phyloP scores from a whole-genome alignment of 2,888 invertebrate species.

The Mactromeris polynyma region DNA sequence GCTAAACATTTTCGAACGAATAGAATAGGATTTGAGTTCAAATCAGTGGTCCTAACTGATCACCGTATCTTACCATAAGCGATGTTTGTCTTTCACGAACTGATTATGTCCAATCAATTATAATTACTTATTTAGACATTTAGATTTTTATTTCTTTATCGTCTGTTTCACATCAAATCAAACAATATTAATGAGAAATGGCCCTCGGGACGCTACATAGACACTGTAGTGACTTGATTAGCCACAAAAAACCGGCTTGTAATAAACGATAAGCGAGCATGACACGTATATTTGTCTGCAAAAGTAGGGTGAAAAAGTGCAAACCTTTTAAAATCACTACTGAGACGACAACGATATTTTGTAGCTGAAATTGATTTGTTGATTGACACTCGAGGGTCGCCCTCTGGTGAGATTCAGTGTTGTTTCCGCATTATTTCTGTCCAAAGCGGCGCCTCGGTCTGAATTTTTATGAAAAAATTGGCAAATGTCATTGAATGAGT shows the following conservation, averaged over 20 bases:
- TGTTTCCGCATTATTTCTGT: constrained; percentile 57
- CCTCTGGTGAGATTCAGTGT: constrained; percentile 46
- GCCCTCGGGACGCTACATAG: constrained; percentile 28
- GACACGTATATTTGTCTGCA: constrained; percentile 44
- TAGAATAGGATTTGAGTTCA: too few relatives aligned
- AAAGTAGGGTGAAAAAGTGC: constrained; percentile 41
- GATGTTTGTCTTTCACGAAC: not conserved
- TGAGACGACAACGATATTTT: constrained; percentile 47
- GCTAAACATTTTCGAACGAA: too few relatives aligned
- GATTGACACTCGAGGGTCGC: constrained; percentile 54
- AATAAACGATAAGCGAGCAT: constrained; percentile 37
- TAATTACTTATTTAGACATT: constrained; percentile 11
- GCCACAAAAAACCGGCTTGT: constrained; percentile 36
- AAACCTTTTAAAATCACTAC: constrained; percentile 50
- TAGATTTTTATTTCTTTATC: constrained; percentile 18
- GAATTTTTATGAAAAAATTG: constrained; percentile 37
- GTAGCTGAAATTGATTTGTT: constrained; percentile 34
- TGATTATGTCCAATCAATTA: not conserved
- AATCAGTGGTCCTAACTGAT: not conserved
- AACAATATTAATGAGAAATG: not conserved
- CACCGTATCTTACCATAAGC: not conserved
- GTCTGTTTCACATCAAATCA: constrained; percentile 9
- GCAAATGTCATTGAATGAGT: constrained; percentile 49
- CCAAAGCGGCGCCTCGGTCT: constrained; percentile 48
- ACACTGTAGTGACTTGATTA: constrained; percentile 45